These are phyloP conservation scores for Leucopsar rothschildi DNA, from an alignment of 2,113 vertebrate genomes.

Conservation along the genomic window DNA sequence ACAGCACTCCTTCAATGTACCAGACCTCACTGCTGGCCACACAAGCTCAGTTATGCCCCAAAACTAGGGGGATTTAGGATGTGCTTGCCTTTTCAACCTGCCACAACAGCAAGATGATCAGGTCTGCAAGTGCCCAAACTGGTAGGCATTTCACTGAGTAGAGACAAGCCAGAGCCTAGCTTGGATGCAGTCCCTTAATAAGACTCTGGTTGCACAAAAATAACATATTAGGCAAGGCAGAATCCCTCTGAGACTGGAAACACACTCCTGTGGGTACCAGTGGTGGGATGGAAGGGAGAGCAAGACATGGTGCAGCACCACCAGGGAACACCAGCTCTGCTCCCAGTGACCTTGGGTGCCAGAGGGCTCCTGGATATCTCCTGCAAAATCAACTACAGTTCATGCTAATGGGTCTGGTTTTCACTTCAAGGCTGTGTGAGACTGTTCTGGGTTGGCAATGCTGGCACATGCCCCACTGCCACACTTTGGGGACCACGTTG, in stretches of 20 bases:
- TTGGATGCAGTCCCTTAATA: not conserved
- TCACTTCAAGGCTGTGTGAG: not conserved
- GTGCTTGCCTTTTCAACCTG: not conserved
- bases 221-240: not conserved
- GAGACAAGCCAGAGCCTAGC: not conserved
- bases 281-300: not conserved
- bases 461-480: rapidly evolving
- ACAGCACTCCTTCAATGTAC: not conserved
- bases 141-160: not conserved
- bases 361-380: not conserved
- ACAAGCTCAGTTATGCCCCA: not conserved
- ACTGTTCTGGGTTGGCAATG: not conserved
- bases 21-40: not conserved
- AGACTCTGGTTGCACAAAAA: not conserved
- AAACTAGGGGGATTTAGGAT: not conserved
- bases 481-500: not conserved
- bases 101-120: rapidly evolving
- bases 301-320: not conserved
- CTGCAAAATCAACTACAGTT: not conserved
- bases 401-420: not conserved
- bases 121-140: not conserved
- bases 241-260: not conserved
- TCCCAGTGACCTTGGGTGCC: not conserved
- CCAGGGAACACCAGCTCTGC: not conserved
- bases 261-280: not conserved